These are phyloP conservation scores for Agrilus mali DNA, from an alignment of 2,888 invertebrate species.

Conservation along the genomic window DNA sequence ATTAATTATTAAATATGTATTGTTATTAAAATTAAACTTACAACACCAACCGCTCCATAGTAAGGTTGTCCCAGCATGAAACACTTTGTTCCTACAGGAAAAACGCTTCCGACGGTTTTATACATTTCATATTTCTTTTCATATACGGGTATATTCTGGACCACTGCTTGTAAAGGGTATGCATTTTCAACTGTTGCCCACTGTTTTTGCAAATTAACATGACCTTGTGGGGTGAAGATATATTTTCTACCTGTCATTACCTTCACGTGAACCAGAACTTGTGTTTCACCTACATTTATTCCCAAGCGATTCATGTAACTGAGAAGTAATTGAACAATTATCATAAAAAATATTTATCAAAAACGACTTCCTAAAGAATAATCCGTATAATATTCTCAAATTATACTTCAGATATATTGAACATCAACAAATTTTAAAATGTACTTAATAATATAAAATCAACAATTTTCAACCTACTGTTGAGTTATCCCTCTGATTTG, in stretches of 20 bases:
- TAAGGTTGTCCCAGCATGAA: constrained; percentile 70
- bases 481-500: constrained; percentile 42
- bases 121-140: constrained; percentile 33
- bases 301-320: constrained; percentile 64
- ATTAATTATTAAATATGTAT: background rate
- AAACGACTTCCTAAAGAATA: constrained; percentile 11
- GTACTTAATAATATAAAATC: too few species aligned
- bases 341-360: constrained; percentile 22
- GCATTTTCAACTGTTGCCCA: constrained; percentile 52
- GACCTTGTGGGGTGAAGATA: constrained; percentile 45
- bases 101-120: constrained; percentile 47
- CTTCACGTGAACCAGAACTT: constrained; percentile 56
- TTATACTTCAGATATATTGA: too few species aligned
- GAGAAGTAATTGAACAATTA: too few species aligned
- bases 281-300: constrained; percentile 58
- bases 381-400: too few species aligned
- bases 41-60: constrained; percentile 70
- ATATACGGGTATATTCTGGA: constrained; percentile 38
- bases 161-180: constrained; percentile 59
- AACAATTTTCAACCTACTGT: constrained; percentile 35
- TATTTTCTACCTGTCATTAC: constrained; percentile 59
- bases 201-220: constrained; percentile 53
- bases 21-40: constrained; percentile 26
- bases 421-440: too few species aligned
- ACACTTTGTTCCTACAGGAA: constrained; percentile 51